These are phyloP conservation scores for Columba livia DNA, from an alignment of 2,113 vertebrate genomes.

Conservation along the genomic window DNA sequence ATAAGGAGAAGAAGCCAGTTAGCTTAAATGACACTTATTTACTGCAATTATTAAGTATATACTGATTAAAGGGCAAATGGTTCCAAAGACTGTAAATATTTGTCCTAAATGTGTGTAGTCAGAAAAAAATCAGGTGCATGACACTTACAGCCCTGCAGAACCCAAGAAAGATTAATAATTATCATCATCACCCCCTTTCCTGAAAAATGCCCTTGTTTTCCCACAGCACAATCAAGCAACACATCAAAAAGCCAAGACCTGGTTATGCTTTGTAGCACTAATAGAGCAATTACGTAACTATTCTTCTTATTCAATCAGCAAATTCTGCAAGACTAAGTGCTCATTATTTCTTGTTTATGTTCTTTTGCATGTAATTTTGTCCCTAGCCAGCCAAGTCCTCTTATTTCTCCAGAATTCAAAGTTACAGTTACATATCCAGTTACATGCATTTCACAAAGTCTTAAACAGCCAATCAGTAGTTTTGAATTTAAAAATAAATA, in stretches of 20 bases:
- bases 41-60: background rate
- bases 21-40: slow-evolving; percentile 15
- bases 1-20: background rate
- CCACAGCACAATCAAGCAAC: background rate
- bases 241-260: background rate
- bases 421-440: background rate
- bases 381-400: background rate
- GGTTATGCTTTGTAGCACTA: background rate
- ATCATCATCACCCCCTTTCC: background rate
- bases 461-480: background rate
- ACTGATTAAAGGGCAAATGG: background rate
- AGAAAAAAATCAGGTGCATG: background rate
- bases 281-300: slow-evolving; percentile 30
- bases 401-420: background rate
- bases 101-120: background rate
- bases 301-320: background rate
- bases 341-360: background rate
- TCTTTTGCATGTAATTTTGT: background rate
- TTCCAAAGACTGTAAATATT: background rate
- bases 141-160: background rate
- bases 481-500: background rate
- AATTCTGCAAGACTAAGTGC: background rate
- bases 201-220: background rate
- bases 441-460: background rate
- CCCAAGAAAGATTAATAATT: background rate